Evolutionary conservation across 2,113 vertebrate genomes (phyloP).

Genomic region (Tychaedon coryphoeus): DNA sequence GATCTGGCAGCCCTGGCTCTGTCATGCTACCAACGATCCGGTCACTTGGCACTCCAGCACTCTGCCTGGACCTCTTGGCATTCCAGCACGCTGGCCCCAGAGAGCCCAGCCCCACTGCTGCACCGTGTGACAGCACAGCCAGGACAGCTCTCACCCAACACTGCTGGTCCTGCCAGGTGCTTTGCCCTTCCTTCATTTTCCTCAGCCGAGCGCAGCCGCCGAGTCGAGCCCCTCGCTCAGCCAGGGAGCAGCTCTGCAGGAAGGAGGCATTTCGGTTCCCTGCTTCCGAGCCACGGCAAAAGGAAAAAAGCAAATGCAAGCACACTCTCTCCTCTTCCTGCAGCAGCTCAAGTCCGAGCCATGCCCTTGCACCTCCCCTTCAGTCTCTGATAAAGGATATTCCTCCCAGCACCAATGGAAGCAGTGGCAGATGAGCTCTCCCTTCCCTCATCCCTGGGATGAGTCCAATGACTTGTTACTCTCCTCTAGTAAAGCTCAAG

Average conservation of each 20-base stretch:
- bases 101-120: neutral
- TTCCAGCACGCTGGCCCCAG: neutral
- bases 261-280: slow-evolving; percentile 1
- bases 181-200: slow-evolving; percentile 35
- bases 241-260: slow-evolving; percentile 12
- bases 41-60: neutral
- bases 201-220: neutral
- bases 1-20: neutral
- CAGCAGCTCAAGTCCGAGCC: slow-evolving; percentile 35
- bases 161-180: neutral
- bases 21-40: neutral
- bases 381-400: slow-evolving; percentile 19
- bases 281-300: neutral
- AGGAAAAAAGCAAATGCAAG: neutral
- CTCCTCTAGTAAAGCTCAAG: neutral
- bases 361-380: slow-evolving; percentile 15
- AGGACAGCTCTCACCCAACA: neutral
- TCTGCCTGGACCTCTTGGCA: neutral
- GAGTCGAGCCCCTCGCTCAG: neutral
- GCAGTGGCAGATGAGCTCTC: neutral
- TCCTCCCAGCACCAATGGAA: neutral
- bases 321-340: neutral
- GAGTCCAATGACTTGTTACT: slow-evolving; percentile 14
- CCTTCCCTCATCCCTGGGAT: neutral
- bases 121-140: neutral